A percentile compares a stretch with the other conserved stretches of the same genome.
Evolutionary conservation across 2,888 invertebrate genomes (phyloP).

Genomic region (Mythimna albipuncta): DNA sequence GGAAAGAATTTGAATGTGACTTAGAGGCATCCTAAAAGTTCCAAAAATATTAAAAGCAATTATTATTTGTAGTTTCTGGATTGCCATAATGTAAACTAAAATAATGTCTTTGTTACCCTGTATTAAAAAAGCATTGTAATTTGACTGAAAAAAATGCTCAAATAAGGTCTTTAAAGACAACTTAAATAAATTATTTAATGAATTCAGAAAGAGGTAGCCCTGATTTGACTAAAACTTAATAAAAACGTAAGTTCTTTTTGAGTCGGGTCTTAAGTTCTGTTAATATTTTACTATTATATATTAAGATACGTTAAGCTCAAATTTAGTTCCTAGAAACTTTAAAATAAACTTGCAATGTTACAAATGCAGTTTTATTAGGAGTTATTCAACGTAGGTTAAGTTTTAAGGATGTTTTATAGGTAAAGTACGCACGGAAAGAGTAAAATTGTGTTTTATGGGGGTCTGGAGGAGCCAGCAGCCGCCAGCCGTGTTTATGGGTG

Average conservation of each 20-base stretch:
- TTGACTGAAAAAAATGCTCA: slow-evolving; percentile 59
- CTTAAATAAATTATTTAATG: neutral
- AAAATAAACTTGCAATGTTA: slow-evolving; percentile 58
- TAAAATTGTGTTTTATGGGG: slow-evolving; percentile 68
- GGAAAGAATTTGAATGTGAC: neutral
- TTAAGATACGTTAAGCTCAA: slow-evolving; percentile 65
- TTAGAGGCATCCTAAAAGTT: neutral
- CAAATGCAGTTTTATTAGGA: slow-evolving; percentile 59
- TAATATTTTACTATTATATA: slow-evolving; percentile 18
- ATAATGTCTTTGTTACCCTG: slow-evolving; percentile 77
- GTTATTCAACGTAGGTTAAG: slow-evolving; percentile 42
- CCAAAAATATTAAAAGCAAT: neutral
- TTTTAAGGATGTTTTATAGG: slow-evolving; percentile 59
- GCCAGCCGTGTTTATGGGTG: slow-evolving; percentile 65
- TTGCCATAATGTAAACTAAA: neutral
- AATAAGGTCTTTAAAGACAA: slow-evolving; percentile 32
- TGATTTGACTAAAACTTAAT: slow-evolving; percentile 75
- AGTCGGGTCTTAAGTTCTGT: slow-evolving; percentile 68
- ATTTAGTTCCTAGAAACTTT: slow-evolving; percentile 67
- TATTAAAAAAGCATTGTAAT: slow-evolving; percentile 57
- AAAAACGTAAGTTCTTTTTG: slow-evolving; percentile 70
- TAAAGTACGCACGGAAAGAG: slow-evolving; percentile 46
- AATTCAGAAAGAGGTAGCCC: slow-evolving; percentile 42
- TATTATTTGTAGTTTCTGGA: neutral
- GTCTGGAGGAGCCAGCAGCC: slow-evolving; percentile 49